Base-by-base conservation (phyloP, 2,113 vertebrate genomes). In the Bambusicola thoracicus region DNA sequence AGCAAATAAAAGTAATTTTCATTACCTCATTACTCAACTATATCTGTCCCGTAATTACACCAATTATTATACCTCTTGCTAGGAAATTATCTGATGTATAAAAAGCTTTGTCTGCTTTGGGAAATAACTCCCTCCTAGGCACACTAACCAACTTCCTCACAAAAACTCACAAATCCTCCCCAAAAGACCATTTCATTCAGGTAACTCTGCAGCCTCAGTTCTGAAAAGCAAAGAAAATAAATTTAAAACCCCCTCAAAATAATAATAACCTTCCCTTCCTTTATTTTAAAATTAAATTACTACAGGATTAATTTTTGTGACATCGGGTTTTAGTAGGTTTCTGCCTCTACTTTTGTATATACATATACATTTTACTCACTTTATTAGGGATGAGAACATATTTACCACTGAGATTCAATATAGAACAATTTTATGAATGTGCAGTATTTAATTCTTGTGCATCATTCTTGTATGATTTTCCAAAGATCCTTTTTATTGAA, bases 221-320 rank as follows among this genome's bases (percentile, higher is more conserved):
- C 34, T 77, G 46, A 76, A 68, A 76, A 86, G 66, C 3, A 6
- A 48, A 73, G 61, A 46, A 10, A 81, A 67, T 24, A 63, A 30
- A 58, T 32, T 56, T 56, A 12, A 8, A 2, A 0, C 2, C 5
- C 61, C 11, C 7, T 30, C 14, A 46, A 20, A 51, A 19, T 34
- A 72, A 32, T 32, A 43, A 73, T 8, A 85, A 63, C 24, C 11
- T 59, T 2, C 56, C 11, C 34, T 76, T 77, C 38, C 10, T 65
- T 56, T 38, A 13, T 81, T 87, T 89, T 76, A 68, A 90, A 94
- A 58, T 8, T 12, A 92, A 92, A 34, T 22, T 9, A 7, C 74
- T 93, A 24, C 19, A 43, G 44, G 29, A 44, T 53, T 11, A 44
- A 17, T 21, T 87, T 87, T 29, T 66, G n/a, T 20, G 86, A 48